Conservation (phyloP, 2,113 vertebrate genomes). For the Salvelinus sp. region DNA sequence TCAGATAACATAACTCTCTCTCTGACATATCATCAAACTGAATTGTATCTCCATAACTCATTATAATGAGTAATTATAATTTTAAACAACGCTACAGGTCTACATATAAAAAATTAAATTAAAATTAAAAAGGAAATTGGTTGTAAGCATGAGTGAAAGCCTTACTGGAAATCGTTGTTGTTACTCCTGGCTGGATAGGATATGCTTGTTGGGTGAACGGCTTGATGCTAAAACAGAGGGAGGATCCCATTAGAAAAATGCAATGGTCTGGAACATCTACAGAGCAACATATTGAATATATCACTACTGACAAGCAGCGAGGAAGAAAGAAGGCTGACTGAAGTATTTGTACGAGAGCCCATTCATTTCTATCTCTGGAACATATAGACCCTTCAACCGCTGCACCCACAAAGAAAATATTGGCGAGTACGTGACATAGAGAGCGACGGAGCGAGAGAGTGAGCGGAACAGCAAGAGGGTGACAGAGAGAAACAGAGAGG, state of each 20-base stretch:
- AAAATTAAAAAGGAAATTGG: background rate
- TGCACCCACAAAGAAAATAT: background rate
- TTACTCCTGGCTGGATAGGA: conserved; percentile 91
- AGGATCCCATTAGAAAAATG: conserved; percentile 20
- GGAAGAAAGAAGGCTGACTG: conserved; percentile 6
- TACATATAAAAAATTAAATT: too few species aligned
- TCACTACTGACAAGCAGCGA: background rate
- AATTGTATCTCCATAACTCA: too few species aligned
- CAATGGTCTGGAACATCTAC: conserved; percentile 3
- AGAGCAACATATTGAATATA: conserved; percentile 11
- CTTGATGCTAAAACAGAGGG: conserved; percentile 83
- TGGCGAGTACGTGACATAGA: background rate
- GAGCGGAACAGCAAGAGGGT: background rate
- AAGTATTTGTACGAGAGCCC: conserved; percentile 10
- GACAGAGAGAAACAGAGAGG: conserved; percentile 4
- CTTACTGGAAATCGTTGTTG: conserved; percentile 95
- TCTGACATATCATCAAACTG: background rate
- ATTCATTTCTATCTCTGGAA: conserved; percentile 4
- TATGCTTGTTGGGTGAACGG: conserved; percentile 96
- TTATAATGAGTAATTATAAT: too few species aligned
- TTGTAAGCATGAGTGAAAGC: background rate
- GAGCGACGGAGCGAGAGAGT: background rate
- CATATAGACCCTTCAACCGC: background rate
- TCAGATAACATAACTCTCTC: background rate
- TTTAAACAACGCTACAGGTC: too few species aligned